Conservation (phyloP, 2,888 invertebrate species). For the Pammene fasciana region DNA sequence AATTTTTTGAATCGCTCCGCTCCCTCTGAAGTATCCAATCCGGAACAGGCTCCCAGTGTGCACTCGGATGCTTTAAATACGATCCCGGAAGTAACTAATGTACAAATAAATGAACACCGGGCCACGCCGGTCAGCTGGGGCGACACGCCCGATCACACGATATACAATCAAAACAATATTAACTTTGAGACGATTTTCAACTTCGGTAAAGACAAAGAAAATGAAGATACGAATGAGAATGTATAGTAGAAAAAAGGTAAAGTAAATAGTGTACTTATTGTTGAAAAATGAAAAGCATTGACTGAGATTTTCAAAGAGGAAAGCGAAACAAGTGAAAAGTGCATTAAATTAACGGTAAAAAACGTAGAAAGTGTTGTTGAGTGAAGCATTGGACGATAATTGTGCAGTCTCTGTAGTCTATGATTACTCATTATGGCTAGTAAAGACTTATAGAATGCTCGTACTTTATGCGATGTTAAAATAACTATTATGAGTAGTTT, state of each 20-base stretch:
- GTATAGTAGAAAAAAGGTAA: conserved; percentile 27
- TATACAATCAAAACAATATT: conserved; percentile 77
- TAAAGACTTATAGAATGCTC: background rate
- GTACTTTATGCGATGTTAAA: background rate
- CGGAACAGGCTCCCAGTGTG: conserved; percentile 65
- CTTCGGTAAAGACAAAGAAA: conserved; percentile 52
- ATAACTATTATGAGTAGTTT: too few relatives aligned
- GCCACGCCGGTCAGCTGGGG: conserved; percentile 74
- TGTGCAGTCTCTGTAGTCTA: background rate
- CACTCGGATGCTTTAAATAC: conserved; percentile 69
- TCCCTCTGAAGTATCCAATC: conserved; percentile 67
- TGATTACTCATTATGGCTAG: conserved; percentile 15
- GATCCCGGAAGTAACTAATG: conserved; percentile 60
- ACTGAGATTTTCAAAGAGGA: background rate
- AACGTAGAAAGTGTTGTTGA: conserved; percentile 25
- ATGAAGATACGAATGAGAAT: conserved; percentile 45
- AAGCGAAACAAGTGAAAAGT: conserved; percentile 9
- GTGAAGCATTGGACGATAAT: conserved; percentile 1
- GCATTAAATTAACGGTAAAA: conserved; percentile 5
- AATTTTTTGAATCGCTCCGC: conserved; percentile 74
- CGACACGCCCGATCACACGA: conserved; percentile 69
- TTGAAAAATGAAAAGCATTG: too few relatives aligned
- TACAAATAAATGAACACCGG: conserved; percentile 50
- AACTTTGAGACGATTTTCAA: conserved; percentile 75
- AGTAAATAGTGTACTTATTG: too few relatives aligned